Evolutionary conservation across 2,797 vertebrate species (phyloP).

Genomic region (Danio kyathit): DNA sequence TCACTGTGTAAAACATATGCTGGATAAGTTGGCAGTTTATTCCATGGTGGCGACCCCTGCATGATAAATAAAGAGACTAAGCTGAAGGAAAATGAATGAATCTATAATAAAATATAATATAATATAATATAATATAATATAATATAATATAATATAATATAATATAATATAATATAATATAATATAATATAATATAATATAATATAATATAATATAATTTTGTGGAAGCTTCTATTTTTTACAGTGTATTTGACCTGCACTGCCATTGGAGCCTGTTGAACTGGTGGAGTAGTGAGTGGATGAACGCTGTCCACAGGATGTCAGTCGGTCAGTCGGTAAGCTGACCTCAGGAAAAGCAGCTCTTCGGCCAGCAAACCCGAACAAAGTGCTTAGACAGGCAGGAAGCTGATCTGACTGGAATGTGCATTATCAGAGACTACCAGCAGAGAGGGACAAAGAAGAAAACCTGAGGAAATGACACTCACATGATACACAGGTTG

Average conservation of each 20-base stretch:
- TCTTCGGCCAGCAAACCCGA: slow-evolving; percentile 34
- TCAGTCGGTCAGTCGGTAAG: slow-evolving; percentile 41
- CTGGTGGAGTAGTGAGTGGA: slow-evolving; percentile 3
- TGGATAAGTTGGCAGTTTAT: too few species aligned
- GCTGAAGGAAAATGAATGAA: too few species aligned
- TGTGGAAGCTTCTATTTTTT: too few species aligned
- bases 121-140: too few species aligned
- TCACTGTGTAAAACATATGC: too few species aligned
- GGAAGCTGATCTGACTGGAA: slow-evolving; percentile 48
- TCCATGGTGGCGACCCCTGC: too few species aligned
- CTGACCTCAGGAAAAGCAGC: slow-evolving; percentile 51
- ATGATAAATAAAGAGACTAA: too few species aligned
- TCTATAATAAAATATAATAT: too few species aligned
- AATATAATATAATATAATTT: too few species aligned
- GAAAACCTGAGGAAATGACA: slow-evolving; percentile 10
- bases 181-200: too few species aligned
- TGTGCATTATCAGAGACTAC: slow-evolving; percentile 43
- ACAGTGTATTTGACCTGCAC: neutral
- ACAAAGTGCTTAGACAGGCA: slow-evolving; percentile 48
- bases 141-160: too few species aligned
- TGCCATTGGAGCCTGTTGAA: neutral
- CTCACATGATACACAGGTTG: slow-evolving; percentile 5
- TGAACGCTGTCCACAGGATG: slow-evolving; percentile 48
- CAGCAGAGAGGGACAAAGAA: slow-evolving; percentile 22
- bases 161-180: too few species aligned